Percentiles rank a stretch among this genome's conserved stretches.
phyloP scores from a whole-genome alignment of 1,140 invertebrate species.

The Drosophila murphyi region DNA sequence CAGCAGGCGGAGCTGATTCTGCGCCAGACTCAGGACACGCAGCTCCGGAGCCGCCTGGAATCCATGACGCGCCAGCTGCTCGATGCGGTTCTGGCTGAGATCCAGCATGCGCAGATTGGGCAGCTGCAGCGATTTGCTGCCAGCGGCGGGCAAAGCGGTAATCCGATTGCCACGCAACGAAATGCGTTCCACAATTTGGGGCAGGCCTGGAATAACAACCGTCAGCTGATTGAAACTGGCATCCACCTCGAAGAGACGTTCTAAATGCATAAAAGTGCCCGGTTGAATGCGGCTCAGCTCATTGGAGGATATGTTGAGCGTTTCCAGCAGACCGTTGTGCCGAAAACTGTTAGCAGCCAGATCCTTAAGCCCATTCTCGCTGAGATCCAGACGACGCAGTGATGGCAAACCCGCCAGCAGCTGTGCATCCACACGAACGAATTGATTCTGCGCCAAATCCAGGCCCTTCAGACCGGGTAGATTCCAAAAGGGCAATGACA shows the following conservation, averaged over 20 bases:
- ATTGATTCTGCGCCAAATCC: conserved; percentile 91
- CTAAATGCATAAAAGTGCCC: conserved; percentile 90
- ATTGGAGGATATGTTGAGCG: conserved; percentile 92
- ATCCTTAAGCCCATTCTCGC: conserved; percentile 89
- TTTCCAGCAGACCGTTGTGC: conserved; percentile 89
- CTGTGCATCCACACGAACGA: conserved; percentile 89
- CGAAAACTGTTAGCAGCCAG: conserved; percentile 91
- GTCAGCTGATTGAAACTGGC: conserved; percentile 90
- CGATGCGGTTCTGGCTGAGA: conserved; percentile 91
- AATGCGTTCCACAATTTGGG: conserved; percentile 91
- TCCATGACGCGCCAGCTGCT: conserved; percentile 88
- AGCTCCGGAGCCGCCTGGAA: conserved; percentile 89
- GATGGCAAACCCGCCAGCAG: conserved; percentile 91
- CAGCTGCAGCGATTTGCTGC: conserved; percentile 88
- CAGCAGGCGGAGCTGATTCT: conserved; percentile 90
- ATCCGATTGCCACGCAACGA: conserved; percentile 91
- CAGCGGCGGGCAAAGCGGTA: conserved; percentile 86
- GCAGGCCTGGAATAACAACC: conserved; percentile 89
- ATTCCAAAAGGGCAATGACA: conserved; percentile 91
- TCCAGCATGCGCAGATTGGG: conserved; percentile 90
- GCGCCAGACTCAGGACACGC: conserved; percentile 90
- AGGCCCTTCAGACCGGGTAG: conserved; percentile 92
- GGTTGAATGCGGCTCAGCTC: conserved; percentile 88
- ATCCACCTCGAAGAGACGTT: conserved; percentile 91
- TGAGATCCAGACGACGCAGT: conserved; percentile 91